These are phyloP conservation scores for Drosophila setifemur DNA, from an alignment of 1,140 invertebrate genomes.

Conservation along the genomic window DNA sequence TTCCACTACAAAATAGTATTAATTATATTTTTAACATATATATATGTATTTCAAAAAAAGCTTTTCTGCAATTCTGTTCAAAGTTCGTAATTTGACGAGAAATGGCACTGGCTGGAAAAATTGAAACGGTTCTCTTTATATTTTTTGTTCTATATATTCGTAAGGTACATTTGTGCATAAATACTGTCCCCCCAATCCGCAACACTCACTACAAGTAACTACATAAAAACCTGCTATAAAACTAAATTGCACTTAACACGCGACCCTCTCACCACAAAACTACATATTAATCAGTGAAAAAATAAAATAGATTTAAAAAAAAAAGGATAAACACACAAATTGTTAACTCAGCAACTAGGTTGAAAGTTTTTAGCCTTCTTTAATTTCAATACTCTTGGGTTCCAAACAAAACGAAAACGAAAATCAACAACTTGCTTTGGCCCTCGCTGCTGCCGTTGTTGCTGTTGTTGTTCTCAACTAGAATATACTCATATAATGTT, in stretches of 20 bases:
- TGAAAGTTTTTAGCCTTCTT: slow-evolving; percentile 55
- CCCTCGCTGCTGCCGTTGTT: slow-evolving; percentile 28
- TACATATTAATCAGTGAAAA: slow-evolving; percentile 19
- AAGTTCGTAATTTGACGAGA: slow-evolving; percentile 25
- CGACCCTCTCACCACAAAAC: slow-evolving; percentile 40
- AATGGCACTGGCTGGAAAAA: slow-evolving; percentile 79
- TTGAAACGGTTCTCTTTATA: slow-evolving; percentile 63
- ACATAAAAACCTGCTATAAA: slow-evolving; percentile 7
- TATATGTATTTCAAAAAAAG: slow-evolving; percentile 5
- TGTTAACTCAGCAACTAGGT: slow-evolving; percentile 59
- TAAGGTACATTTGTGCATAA: slow-evolving; percentile 80
- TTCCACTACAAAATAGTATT: slow-evolving; percentile 6
- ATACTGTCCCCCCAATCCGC: slow-evolving; percentile 60
- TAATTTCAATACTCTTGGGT: slow-evolving; percentile 71
- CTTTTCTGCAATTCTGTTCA: slow-evolving; percentile 30
- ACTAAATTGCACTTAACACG: slow-evolving; percentile 63
- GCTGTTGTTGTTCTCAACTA: slow-evolving; percentile 69
- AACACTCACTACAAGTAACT: slow-evolving; percentile 37
- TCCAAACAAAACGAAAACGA: slow-evolving; percentile 42
- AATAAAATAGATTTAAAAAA: slow-evolving; percentile 5
- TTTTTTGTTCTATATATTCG: slow-evolving; percentile 37
- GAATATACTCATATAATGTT: slow-evolving; percentile 69
- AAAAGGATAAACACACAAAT: slow-evolving; percentile 16
- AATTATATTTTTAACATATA: background rate
- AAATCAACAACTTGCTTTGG: slow-evolving; percentile 52